phyloP scores from a whole-genome alignment of 2,113 vertebrate species.

The mouse (Mus musculus) region GRCm39 chr2:76967501-76968000 shows the following conservation, averaged over 20 bases:
- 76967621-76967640: not conserved
- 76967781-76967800: not conserved
- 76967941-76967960: not conserved
- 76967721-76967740: not conserved
- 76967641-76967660: not conserved
- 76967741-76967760: conserved; percentile 1
- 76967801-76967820: not conserved
- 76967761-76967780: not conserved
- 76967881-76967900: not conserved
- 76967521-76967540: not conserved
- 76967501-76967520: not conserved
- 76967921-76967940: not conserved
- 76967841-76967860: not conserved
- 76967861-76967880: not conserved
- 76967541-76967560: not conserved
- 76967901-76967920: not conserved
- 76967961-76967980: not conserved
- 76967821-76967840: not conserved
- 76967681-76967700: not conserved
- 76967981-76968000: not conserved
- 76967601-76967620: not conserved
- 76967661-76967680: not conserved
- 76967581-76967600: not conserved
- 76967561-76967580: not conserved
- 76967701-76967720: not conserved